Conservation (phyloP, 2,797 vertebrate species). For the Todus mexicanus region DNA sequence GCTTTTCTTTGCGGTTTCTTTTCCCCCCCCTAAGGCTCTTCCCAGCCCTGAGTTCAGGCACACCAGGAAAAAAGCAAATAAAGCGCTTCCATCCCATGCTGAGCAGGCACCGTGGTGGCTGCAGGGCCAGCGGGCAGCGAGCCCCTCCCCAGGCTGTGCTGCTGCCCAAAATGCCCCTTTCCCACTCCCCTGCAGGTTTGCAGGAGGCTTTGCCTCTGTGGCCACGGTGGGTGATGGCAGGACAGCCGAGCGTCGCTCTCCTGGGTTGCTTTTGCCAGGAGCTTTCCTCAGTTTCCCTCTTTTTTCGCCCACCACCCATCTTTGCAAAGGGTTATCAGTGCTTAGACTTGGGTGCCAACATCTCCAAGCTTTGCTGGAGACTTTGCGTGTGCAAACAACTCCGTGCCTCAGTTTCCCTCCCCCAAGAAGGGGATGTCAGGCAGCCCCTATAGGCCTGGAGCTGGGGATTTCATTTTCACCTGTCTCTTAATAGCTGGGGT, state of each 20-base stretch:
- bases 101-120: neutral
- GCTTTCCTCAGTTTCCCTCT: neutral
- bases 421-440: neutral
- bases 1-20: neutral
- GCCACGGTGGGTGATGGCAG: neutral
- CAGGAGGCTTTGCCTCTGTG: neutral
- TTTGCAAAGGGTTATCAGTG: fast-evolving
- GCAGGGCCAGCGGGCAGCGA: fast-evolving
- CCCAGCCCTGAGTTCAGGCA: neutral
- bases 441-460: neutral
- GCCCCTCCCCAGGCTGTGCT: neutral
- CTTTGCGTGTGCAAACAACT: fast-evolving
- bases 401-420: neutral
- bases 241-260: neutral
- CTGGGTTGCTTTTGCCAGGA: neutral
- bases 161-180: neutral
- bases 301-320: neutral
- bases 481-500: neutral
- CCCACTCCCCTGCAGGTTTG: neutral
- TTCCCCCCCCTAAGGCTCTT: neutral
- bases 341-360: neutral
- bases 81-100: neutral
- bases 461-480: neutral
- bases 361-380: neutral
- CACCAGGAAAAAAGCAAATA: neutral